Percentiles rank a stretch among this genome's conserved stretches.
These are phyloP conservation scores for Blera fallax DNA, from an alignment of 2,888 invertebrate species.

Conservation along the genomic window DNA sequence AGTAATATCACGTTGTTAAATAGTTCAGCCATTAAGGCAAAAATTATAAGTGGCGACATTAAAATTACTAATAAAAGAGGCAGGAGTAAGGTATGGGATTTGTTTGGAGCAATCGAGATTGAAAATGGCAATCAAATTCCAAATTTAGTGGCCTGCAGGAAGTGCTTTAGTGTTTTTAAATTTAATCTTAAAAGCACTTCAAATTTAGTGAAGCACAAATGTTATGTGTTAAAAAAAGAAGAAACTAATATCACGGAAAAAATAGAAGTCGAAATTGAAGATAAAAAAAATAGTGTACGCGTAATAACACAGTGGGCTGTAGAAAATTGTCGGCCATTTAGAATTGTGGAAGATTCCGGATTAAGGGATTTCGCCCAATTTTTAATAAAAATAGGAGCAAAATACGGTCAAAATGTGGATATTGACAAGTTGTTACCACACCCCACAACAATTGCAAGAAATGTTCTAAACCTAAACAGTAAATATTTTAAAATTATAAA, in stretches of 20 bases:
- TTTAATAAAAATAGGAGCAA: conserved; percentile 52
- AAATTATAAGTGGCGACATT: too few relatives aligned
- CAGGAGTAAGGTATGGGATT: too few relatives aligned
- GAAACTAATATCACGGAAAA: not conserved
- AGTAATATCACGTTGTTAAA: too few relatives aligned
- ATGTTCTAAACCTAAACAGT: conserved; percentile 30
- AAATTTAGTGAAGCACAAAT: conserved; percentile 24
- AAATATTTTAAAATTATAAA: conserved; percentile 52
- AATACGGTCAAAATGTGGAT: conserved; percentile 60
- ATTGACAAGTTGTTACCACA: conserved; percentile 63
- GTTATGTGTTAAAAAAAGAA: conserved; percentile 15
- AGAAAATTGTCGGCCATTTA: conserved; percentile 52
- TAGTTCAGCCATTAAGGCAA: too few relatives aligned
- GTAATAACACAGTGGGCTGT: conserved; percentile 50
- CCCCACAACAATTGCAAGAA: conserved; percentile 47
- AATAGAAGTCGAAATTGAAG: not conserved
- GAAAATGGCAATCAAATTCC: too few relatives aligned
- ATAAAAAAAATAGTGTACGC: conserved; percentile 13
- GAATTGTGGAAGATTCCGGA: conserved; percentile 55
- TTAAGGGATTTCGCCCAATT: conserved; percentile 48
- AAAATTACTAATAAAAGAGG: too few relatives aligned
- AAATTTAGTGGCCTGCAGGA: too few relatives aligned
- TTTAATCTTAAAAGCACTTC: conserved; percentile 2
- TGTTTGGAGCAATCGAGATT: too few relatives aligned
- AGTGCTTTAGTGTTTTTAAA: not conserved